Evolutionary conservation across 2,113 vertebrate species (phyloP).

Genomic region (Hemiscyllium ocellatum): DNA sequence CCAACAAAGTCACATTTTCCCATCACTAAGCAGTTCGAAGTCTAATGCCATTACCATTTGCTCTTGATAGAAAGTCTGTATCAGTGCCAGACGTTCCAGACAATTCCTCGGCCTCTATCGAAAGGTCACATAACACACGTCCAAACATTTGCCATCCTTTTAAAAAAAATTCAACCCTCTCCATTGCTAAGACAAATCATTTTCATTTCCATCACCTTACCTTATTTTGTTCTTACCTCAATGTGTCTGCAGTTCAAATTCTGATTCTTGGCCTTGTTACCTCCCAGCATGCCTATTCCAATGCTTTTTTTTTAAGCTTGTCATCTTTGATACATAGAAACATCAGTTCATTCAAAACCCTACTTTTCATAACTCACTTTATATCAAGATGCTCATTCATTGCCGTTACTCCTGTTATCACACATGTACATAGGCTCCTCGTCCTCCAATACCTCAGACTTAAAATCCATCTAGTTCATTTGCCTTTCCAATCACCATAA

Average conservation of each 20-base stretch:
- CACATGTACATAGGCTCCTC: background rate
- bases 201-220: background rate
- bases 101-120: too few relatives aligned
- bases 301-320: background rate
- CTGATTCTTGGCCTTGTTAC: background rate
- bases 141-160: too few relatives aligned
- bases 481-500: background rate
- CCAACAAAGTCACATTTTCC: background rate
- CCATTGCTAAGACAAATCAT: background rate
- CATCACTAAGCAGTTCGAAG: background rate
- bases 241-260: background rate
- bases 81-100: too few relatives aligned
- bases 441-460: background rate
- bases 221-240: background rate
- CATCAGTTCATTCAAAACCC: background rate
- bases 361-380: background rate
- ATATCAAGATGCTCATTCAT: background rate
- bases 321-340: background rate
- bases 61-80: too few relatives aligned
- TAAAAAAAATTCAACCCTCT: background rate
- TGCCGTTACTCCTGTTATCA: background rate
- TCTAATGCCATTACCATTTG: too few relatives aligned
- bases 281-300: background rate
- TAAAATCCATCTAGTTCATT: background rate
- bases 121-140: too few relatives aligned